These are phyloP conservation scores for Mus spicilegus DNA, from an alignment of 2,113 vertebrate species.

Conservation along the genomic window DNA sequence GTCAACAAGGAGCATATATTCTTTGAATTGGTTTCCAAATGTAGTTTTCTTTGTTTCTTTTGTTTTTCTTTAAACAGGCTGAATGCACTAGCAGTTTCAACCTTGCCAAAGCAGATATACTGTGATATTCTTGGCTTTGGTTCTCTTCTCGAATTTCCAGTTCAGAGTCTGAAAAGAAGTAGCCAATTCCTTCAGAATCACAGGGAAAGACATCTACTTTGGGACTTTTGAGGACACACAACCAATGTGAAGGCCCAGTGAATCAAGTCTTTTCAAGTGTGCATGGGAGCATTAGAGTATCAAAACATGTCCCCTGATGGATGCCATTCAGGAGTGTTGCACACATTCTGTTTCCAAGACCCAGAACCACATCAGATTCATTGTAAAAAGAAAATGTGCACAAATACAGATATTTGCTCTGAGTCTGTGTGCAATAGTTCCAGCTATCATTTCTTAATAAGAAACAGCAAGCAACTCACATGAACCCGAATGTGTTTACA, in stretches of 20 bases:
- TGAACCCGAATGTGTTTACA: constrained; percentile 17
- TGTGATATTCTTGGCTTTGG: neutral
- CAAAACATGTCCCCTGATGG: neutral
- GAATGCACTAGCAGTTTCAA: neutral
- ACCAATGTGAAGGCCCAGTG: neutral
- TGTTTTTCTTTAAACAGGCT: neutral
- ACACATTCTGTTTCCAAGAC: neutral
- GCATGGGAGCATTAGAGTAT: neutral
- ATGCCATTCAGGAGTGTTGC: neutral
- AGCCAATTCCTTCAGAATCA: neutral
- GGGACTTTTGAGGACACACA: constrained; percentile 36
- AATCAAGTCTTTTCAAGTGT: neutral
- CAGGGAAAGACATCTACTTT: neutral
- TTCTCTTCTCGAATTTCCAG: constrained; percentile 26
- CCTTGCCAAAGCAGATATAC: constrained; percentile 19
- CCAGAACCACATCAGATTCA: neutral
- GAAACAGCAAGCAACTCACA: constrained; percentile 1
- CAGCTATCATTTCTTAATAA: constrained; percentile 47
- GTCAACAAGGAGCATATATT: constrained; percentile 39
- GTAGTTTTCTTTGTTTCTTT: neutral
- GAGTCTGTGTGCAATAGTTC: constrained; percentile 49
- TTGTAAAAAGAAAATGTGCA: constrained; percentile 11
- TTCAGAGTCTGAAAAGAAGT: constrained; percentile 9
- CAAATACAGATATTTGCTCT: constrained; percentile 21
- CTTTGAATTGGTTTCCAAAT: constrained; percentile 56